phyloP scores from a whole-genome alignment of 2,113 vertebrate species.

The Chionodraco myersi region DNA sequence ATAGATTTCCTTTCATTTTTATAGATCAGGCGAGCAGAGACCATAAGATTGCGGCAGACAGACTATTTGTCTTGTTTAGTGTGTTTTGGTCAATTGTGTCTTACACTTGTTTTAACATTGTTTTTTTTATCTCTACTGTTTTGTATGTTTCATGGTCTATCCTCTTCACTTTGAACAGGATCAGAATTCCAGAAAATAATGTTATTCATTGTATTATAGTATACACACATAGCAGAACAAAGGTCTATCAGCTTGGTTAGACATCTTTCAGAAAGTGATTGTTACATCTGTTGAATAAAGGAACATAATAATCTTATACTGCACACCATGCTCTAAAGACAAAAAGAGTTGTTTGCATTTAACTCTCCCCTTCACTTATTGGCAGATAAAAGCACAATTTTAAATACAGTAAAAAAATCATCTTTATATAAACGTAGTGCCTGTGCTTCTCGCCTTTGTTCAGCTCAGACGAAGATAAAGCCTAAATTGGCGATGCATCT shows the following conservation, averaged over 20 bases:
- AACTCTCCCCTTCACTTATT: slow-evolving; percentile 14
- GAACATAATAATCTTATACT: slow-evolving; percentile 1
- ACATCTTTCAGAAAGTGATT: background rate
- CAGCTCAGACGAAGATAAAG: slow-evolving; percentile 60
- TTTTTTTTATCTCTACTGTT: background rate
- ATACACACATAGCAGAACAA: background rate
- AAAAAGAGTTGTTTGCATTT: slow-evolving; percentile 14
- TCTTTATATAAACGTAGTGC: slow-evolving; percentile 43
- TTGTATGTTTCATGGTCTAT: background rate
- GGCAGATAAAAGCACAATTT: slow-evolving; percentile 42
- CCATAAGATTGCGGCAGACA: background rate
- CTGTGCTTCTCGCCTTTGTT: slow-evolving; percentile 52
- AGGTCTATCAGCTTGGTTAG: background rate
- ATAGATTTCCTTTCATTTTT: slow-evolving; percentile 30
- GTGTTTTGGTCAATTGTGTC: background rate
- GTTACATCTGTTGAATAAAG: background rate
- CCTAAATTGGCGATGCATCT: slow-evolving; percentile 63
- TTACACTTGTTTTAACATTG: background rate
- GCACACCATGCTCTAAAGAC: slow-evolving; percentile 4
- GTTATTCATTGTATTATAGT: background rate
- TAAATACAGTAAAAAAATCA: slow-evolving; percentile 42
- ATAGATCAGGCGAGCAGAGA: background rate
- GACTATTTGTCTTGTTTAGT: slow-evolving; percentile 7
- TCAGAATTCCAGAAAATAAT: background rate
- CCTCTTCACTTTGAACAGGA: background rate